These are phyloP conservation scores for Upupa epops DNA, from an alignment of 2,113 vertebrate genomes.

Conservation along the genomic window DNA sequence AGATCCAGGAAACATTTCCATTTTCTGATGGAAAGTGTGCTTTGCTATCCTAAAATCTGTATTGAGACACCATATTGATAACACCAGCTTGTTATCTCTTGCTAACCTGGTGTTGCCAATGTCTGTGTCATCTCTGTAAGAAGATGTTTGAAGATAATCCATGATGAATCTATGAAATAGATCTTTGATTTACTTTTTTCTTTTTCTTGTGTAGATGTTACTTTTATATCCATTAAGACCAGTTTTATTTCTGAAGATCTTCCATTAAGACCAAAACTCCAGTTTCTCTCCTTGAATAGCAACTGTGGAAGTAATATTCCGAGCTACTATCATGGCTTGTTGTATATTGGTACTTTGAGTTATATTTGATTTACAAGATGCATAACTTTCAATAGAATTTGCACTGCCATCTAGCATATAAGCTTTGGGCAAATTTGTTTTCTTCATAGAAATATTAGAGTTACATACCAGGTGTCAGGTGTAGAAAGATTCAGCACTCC, in stretches of 20 bases:
- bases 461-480: constrained; percentile 26
- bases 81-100: background rate
- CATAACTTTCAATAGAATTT: background rate
- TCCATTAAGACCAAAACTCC: background rate
- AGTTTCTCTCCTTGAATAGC: background rate
- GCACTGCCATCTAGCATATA: background rate
- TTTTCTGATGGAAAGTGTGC: background rate
- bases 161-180: background rate
- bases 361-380: background rate
- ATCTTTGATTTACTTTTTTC: background rate
- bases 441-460: background rate
- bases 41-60: background rate
- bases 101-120: background rate
- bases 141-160: background rate
- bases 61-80: background rate
- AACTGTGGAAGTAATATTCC: background rate
- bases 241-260: background rate
- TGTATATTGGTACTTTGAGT: background rate
- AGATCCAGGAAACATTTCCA: background rate
- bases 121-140: background rate
- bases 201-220: background rate
- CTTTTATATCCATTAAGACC: background rate
- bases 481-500: background rate
- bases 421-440: background rate
- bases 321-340: background rate